Conservation (phyloP, 2,888 invertebrate species). For the Himalopsyche kuldschensis region DNA sequence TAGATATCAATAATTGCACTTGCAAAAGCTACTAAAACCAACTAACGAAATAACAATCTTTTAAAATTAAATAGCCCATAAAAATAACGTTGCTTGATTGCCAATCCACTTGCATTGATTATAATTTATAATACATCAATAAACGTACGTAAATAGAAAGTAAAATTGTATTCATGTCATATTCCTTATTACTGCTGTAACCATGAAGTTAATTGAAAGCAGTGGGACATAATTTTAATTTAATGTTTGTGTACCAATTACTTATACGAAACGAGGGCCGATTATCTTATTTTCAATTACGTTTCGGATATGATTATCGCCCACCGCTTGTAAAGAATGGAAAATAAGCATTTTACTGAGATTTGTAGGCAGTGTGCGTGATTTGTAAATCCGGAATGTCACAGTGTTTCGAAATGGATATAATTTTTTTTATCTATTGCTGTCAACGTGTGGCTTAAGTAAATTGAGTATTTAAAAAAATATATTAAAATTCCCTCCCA, state of each 20-base stretch:
- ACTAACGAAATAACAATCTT: no score
- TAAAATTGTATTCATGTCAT: no score
- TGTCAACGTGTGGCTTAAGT: no score
- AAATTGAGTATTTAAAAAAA: no score
- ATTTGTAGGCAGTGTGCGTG: neutral
- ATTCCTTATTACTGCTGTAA: neutral
- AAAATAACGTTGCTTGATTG: no score
- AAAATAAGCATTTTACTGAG: neutral
- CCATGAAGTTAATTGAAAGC: neutral
- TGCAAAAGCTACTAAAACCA: no score
- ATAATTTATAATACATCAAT: no score
- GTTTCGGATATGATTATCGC: neutral
- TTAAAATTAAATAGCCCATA: no score
- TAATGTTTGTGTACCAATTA: neutral
- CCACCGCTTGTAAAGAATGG: neutral
- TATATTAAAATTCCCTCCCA: no score
- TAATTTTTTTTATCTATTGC: neutral
- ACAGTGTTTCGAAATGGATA: neutral
- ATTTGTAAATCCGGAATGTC: neutral
- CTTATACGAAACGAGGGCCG: neutral
- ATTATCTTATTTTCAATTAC: neutral
- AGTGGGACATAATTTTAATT: neutral
- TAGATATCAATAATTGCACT: no score
- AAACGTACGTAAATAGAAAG: no score
- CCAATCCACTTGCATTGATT: no score